A percentile compares a stretch with the other conserved stretches of the same genome.
Evolutionary conservation across 2,888 invertebrate species (phyloP).

Genomic region (Apotomis betuletana): DNA sequence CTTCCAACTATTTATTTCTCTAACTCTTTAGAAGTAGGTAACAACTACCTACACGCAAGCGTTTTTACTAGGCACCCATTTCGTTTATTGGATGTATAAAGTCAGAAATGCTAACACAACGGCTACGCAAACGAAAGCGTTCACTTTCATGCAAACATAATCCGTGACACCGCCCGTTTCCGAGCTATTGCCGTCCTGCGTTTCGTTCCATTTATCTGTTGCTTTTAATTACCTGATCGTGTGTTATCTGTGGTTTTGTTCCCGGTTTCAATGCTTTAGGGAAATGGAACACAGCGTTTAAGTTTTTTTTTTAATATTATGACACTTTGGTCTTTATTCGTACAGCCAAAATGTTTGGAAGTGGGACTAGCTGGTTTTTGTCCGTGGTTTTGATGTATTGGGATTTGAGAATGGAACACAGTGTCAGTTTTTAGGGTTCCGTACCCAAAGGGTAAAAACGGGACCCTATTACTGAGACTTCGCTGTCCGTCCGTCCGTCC

Average conservation of each 20-base stretch:
- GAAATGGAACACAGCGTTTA: neutral
- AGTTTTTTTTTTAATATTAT: neutral
- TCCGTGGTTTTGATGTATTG: neutral
- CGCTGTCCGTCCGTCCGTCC: too few relatives aligned
- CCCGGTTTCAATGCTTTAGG: neutral
- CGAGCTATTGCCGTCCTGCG: constrained; percentile 26
- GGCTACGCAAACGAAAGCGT: constrained; percentile 25
- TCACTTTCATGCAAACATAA: constrained; percentile 44
- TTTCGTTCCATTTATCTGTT: constrained; percentile 28
- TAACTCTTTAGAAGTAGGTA: too few relatives aligned
- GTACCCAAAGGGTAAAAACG: too few relatives aligned
- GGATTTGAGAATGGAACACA: neutral
- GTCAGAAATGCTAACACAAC: constrained; percentile 32
- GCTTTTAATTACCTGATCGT: constrained; percentile 28
- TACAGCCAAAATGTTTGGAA: too few relatives aligned
- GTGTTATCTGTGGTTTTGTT: constrained; percentile 23
- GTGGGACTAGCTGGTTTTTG: neutral
- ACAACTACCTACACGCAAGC: too few relatives aligned
- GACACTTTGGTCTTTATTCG: too few relatives aligned
- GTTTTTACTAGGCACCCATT: too few relatives aligned
- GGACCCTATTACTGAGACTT: too few relatives aligned
- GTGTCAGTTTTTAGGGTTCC: too few relatives aligned
- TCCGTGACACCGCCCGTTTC: constrained; percentile 31
- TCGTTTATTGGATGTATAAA: constrained; percentile 1
- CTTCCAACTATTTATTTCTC: too few relatives aligned